A percentile compares a stretch with the other conserved stretches of the same genome.
Evolutionary conservation across 2,113 vertebrate genomes (phyloP).

Genomic region (Lycaon pictus): DNA sequence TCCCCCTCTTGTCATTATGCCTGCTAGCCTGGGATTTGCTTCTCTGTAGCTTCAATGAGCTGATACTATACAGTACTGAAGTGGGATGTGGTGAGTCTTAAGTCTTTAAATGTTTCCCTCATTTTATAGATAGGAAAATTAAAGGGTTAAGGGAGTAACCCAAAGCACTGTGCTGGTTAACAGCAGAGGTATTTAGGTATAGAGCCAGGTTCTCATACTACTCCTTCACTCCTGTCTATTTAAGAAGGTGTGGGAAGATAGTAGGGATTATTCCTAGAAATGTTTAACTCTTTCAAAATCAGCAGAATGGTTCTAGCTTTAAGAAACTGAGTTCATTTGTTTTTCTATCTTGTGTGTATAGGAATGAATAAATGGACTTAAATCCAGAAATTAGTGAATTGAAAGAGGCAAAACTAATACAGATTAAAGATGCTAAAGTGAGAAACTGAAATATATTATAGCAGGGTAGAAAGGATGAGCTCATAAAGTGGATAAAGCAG

Average conservation of each 20-base stretch:
- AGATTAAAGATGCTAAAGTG: background rate
- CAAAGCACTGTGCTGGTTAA: background rate
- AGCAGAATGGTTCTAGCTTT: background rate
- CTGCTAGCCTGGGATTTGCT: background rate
- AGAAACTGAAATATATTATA: background rate
- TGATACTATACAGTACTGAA: background rate
- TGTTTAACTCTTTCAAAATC: conserved; percentile 4
- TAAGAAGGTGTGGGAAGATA: background rate
- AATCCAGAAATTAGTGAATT: background rate
- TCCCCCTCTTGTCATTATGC: background rate
- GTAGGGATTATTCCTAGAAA: background rate
- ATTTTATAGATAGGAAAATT: conserved; percentile 32
- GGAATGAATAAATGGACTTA: background rate
- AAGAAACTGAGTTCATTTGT: background rate
- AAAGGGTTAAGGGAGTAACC: background rate
- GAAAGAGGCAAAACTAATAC: background rate
- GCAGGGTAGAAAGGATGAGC: background rate
- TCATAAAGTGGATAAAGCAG: background rate
- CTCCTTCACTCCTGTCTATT: background rate
- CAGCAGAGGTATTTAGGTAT: background rate
- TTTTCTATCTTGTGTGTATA: background rate
- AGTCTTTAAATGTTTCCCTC: background rate
- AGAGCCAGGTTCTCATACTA: background rate
- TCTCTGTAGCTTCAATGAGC: background rate
- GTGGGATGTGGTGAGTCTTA: background rate